Evolutionary conservation across 2,113 vertebrate species (phyloP), one percentile per base, ranked within the genome.

Genomic region (Xerus inauris): DNA sequence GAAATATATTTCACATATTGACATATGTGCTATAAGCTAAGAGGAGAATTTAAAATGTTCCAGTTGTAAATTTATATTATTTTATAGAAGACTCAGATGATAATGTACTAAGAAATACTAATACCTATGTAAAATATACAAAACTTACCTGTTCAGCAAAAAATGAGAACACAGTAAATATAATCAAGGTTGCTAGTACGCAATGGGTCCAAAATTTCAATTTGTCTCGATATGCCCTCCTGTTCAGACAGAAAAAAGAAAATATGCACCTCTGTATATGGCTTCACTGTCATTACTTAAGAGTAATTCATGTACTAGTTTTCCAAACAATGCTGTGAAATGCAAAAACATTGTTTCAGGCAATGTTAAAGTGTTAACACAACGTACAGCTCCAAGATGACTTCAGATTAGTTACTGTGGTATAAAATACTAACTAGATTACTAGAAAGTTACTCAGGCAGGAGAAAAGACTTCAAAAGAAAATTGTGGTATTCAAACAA

Each of bases 151-250:
- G 99, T 98, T 99, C 99, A 14, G 99, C 99, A 96, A 99, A 99
- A 98, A 99, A 99, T 5, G 99, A 99, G 97, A 99, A 98, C 96
- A 99, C 92, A 9, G 99, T 99, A 98, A 99, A 99, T 96, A 99
- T 95, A 96, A 99, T 99, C 77, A 99, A 98, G 0, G 99, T 99
- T 97, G 99, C 99, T 42, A 99, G 98, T 87, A 99, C 99, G 94
- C 99, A 99, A 79, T 99, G 99, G 8, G 99, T 99, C 99, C 99
- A 99, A 98, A 99, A 99, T 98, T 99, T 99, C 97, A 99, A 96
- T 98, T 99, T 99, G 98, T 99, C 99, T 82, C 99, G 99, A 94
- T 99, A 99, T 2, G 99, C 98, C 67, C 99, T 99, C 99, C 99
- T 99, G 97, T 12, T 96, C 11, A 96, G 88, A 97, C 96, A 96